phyloP scores from a whole-genome alignment of 1,140 invertebrate genomes.

The Drosophila tropicalis region DNA sequence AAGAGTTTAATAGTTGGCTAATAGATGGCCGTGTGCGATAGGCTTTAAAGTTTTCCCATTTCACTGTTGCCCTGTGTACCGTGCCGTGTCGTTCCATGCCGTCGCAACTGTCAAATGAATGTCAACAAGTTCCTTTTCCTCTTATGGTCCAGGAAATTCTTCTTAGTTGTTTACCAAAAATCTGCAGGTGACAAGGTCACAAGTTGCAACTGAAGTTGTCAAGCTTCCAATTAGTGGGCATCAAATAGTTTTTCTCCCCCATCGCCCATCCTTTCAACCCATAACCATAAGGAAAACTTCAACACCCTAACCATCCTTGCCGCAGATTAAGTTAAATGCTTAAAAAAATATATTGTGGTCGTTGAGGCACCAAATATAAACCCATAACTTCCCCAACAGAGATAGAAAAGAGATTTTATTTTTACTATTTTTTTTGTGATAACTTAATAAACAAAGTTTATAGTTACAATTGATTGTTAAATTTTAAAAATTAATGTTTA shows the following conservation, averaged over 20 bases:
- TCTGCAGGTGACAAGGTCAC: slow-evolving; percentile 46
- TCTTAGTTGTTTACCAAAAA: slow-evolving; percentile 13
- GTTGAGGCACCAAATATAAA: background rate
- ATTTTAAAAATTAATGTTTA: too few relatives aligned
- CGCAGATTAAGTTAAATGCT: slow-evolving; percentile 18
- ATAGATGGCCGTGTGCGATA: slow-evolving; percentile 43
- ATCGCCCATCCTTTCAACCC: background rate
- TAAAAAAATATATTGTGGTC: background rate
- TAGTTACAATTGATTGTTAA: too few relatives aligned
- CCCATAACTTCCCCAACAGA: too few relatives aligned
- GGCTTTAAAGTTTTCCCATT: slow-evolving; percentile 24
- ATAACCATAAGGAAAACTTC: too few relatives aligned
- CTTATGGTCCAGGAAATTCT: background rate
- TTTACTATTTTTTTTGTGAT: too few relatives aligned
- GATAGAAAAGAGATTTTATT: too few relatives aligned
- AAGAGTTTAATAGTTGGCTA: slow-evolving; percentile 38
- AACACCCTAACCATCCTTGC: background rate
- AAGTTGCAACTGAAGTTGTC: slow-evolving; percentile 5
- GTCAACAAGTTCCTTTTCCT: slow-evolving; percentile 22
- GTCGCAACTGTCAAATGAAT: slow-evolving; percentile 42
- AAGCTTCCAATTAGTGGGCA: slow-evolving; percentile 65
- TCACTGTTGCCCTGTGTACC: background rate
- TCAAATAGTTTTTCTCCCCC: slow-evolving; percentile 38
- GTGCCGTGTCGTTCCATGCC: background rate
- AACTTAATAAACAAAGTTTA: too few relatives aligned